A percentile compares a stretch with the other conserved stretches of the same genome.
Evolutionary conservation across 2,888 invertebrate species (phyloP).

Genomic region (Caenorhabditis japonica): DNA sequence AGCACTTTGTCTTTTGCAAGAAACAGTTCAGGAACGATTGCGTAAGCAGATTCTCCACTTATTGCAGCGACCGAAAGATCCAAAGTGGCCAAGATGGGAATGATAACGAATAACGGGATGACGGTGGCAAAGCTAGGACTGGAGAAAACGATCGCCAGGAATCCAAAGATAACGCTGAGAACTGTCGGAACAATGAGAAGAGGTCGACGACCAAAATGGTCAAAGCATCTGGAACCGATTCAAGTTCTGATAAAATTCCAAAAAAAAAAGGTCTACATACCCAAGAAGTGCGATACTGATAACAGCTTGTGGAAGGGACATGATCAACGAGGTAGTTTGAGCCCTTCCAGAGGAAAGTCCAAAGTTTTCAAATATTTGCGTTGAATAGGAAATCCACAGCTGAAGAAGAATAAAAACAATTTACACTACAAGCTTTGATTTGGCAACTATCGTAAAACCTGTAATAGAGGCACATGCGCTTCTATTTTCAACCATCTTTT

Average conservation of each 20-base stretch:
- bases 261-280: no score
- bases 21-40: conserved; percentile 72
- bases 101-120: conserved; percentile 42
- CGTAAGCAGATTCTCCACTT: conserved; percentile 71
- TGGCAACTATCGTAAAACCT: no score
- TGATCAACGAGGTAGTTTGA: conserved; percentile 66
- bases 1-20: conserved; percentile 69
- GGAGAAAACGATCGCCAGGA: conserved; percentile 50
- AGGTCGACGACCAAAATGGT: conserved; percentile 64
- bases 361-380: conserved; percentile 70
- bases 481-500: no score
- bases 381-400: conserved; percentile 75
- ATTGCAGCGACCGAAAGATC: conserved; percentile 73
- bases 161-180: conserved; percentile 62
- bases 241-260: not conserved
- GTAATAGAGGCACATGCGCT: no score
- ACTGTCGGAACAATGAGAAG: conserved; percentile 69
- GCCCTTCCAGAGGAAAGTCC: conserved; percentile 63
- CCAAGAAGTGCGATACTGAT: conserved; percentile 62
- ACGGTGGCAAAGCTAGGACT: conserved; percentile 4
- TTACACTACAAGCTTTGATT: not conserved
- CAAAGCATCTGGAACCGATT: conserved; percentile 58
- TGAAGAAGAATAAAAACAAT: conserved; percentile 33
- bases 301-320: conserved; percentile 65
- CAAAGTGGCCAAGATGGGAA: conserved; percentile 66